A percentile compares a stretch with the other conserved stretches of the same genome.
These are phyloP conservation scores for Neodiprion lecontei DNA, from an alignment of 1,140 invertebrate species.

Conservation along the genomic window DNA sequence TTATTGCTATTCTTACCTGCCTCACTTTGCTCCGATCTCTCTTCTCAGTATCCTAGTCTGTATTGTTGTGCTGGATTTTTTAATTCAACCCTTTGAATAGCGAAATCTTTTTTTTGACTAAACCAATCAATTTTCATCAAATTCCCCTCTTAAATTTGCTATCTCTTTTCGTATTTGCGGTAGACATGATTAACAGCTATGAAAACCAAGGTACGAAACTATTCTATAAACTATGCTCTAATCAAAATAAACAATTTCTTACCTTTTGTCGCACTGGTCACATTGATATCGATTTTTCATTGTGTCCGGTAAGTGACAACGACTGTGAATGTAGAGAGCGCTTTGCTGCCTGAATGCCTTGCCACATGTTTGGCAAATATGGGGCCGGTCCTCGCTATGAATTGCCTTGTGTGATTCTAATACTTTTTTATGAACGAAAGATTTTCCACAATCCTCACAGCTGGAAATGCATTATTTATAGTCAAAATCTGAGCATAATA, in stretches of 20 bases:
- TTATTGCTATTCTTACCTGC: no score
- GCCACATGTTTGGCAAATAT: slow-evolving; percentile 63
- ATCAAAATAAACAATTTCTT: slow-evolving; percentile 25
- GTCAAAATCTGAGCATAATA: no score
- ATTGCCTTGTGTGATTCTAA: slow-evolving; percentile 61
- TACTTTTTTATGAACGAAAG: slow-evolving; percentile 62
- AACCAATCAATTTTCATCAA: no score
- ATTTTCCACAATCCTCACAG: slow-evolving; percentile 66
- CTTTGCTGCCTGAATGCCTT: slow-evolving; percentile 66
- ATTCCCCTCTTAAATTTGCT: no score
- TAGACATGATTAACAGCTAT: no score
- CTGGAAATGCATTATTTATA: slow-evolving; percentile 32
- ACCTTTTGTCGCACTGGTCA: slow-evolving; percentile 66
- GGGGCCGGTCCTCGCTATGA: slow-evolving; percentile 62
- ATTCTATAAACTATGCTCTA: not conserved
- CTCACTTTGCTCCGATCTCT: no score
- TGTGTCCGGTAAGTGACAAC: slow-evolving; percentile 64
- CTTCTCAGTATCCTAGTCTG: no score
- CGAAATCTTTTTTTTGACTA: no score
- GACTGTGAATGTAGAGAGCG: slow-evolving; percentile 62
- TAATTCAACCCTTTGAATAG: no score
- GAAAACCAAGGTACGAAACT: no score
- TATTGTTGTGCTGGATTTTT: no score
- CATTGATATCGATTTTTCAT: slow-evolving; percentile 65
- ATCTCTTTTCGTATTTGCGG: no score